Percentiles rank a stretch among this genome's conserved stretches.
Evolutionary conservation across 35 echinoderm and acorn worm genomes (phyloP).

Genomic region (Heliocidaris erythrogramma): DNA sequence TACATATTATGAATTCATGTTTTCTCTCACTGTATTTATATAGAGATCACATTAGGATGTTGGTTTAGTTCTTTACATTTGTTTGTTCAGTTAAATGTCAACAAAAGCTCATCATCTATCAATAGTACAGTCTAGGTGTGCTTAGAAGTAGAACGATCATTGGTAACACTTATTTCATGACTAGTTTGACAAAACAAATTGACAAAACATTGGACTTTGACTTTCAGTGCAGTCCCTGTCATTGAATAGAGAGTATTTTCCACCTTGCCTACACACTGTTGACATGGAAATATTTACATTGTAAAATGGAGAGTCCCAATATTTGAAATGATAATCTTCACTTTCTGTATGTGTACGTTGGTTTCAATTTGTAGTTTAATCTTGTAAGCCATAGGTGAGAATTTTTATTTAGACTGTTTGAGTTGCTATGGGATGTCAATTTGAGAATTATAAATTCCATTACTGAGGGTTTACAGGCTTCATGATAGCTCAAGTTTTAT

Average conservation of each 20-base stretch:
- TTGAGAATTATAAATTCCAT: too few relatives aligned
- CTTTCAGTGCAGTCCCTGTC: neutral
- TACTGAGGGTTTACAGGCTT: too few relatives aligned
- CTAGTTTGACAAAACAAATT: neutral
- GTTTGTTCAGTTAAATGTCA: neutral
- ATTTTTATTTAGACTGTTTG: too few relatives aligned
- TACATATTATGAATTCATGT: neutral
- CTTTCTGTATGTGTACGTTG: neutral
- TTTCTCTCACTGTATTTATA: neutral
- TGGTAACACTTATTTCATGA: neutral
- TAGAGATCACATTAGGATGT: neutral
- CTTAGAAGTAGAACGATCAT: neutral
- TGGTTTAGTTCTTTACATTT: neutral
- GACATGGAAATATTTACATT: neutral
- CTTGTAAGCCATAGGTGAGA: too few relatives aligned
- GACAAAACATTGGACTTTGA: constrained; percentile 17
- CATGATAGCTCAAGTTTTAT: too few relatives aligned
- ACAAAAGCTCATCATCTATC: neutral
- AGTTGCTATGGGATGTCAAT: too few relatives aligned
- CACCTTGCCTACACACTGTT: neutral
- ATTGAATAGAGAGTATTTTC: constrained; percentile 2
- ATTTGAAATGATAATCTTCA: neutral
- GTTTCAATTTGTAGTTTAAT: neutral
- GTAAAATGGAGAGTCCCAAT: neutral
- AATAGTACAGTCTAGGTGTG: neutral